Percentiles rank a stretch among this genome's conserved stretches.
Conservation (phyloP, 2,113 vertebrate genomes). For the Porphyrio hochstetteri region DNA sequence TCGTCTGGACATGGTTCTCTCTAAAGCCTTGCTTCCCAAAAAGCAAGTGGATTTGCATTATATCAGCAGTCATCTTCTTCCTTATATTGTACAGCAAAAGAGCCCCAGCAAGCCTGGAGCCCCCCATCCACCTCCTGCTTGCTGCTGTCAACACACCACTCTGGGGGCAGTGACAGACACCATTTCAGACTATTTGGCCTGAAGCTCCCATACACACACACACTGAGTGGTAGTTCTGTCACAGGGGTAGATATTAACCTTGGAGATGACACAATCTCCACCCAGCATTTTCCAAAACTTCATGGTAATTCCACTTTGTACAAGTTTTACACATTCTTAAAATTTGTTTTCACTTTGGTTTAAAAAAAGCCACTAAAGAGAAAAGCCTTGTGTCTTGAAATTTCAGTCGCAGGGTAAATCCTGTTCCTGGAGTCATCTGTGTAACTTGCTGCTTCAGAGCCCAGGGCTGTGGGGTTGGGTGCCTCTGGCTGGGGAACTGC, state of each 20-base stretch:
- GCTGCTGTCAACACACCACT: neutral
- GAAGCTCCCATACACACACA: neutral
- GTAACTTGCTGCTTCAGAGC: neutral
- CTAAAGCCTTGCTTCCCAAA: neutral
- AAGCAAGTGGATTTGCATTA: neutral
- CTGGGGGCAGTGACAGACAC: fast-evolving
- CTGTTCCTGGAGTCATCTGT: neutral
- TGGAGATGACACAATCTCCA: neutral
- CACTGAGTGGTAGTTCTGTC: neutral
- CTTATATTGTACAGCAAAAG: neutral
- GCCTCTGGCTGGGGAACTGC: neutral
- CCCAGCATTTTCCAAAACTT: neutral
- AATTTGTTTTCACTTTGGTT: neutral
- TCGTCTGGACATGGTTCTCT: neutral
- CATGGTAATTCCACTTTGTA: neutral
- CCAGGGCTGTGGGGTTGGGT: neutral
- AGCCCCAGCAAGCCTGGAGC: neutral
- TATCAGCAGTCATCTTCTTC: neutral
- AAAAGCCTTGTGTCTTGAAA: neutral
- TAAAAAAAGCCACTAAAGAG: neutral
- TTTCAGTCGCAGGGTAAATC: neutral
- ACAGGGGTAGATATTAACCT: neutral
- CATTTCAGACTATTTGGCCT: neutral
- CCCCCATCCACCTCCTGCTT: neutral
- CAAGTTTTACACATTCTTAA: neutral